These are phyloP conservation scores for Carposina sasakii DNA, from an alignment of 1,140 invertebrate genomes.

Conservation along the genomic window DNA sequence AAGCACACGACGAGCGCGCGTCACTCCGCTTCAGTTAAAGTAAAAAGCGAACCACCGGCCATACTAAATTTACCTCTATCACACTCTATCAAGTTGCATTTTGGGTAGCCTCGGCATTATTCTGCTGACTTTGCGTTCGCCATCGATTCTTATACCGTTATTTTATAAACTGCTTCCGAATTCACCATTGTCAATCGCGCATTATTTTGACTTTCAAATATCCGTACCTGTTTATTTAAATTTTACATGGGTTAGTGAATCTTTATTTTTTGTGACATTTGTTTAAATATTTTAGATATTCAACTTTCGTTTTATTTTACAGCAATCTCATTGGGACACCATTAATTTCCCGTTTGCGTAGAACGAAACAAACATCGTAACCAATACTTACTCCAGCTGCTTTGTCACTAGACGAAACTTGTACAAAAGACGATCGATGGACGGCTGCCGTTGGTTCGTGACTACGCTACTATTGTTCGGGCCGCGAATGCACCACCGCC, in stretches of 20 bases:
- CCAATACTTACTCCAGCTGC: too few species aligned
- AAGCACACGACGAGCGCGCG: conserved; percentile 55
- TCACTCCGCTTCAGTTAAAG: too few species aligned
- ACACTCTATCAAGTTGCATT: background rate
- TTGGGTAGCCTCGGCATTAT: too few species aligned
- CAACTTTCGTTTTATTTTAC: too few species aligned
- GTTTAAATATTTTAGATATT: too few species aligned
- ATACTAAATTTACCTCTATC: conserved; percentile 18
- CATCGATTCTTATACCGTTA: conserved; percentile 58
- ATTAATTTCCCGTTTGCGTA: background rate
- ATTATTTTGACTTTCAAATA: conserved; percentile 21
- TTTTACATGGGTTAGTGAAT: too few species aligned
- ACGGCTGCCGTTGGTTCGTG: conserved; percentile 47
- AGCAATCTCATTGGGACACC: too few species aligned
- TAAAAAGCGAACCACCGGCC: conserved; percentile 26
- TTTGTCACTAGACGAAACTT: conserved; percentile 17
- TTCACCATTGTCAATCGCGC: conserved; percentile 29
- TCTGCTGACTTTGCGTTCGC: conserved; percentile 32
- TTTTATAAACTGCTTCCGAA: conserved; percentile 60
- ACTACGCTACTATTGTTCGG: conserved; percentile 60
- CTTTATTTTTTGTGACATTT: too few species aligned
- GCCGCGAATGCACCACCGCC: conserved; percentile 46
- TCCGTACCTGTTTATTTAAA: background rate
- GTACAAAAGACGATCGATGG: conserved; percentile 58
- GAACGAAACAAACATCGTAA: too few species aligned